A percentile compares a stretch with the other conserved stretches of the same genome.
These are phyloP conservation scores for Anhinga rufa DNA, from an alignment of 2,113 vertebrate species.

Conservation along the genomic window DNA sequence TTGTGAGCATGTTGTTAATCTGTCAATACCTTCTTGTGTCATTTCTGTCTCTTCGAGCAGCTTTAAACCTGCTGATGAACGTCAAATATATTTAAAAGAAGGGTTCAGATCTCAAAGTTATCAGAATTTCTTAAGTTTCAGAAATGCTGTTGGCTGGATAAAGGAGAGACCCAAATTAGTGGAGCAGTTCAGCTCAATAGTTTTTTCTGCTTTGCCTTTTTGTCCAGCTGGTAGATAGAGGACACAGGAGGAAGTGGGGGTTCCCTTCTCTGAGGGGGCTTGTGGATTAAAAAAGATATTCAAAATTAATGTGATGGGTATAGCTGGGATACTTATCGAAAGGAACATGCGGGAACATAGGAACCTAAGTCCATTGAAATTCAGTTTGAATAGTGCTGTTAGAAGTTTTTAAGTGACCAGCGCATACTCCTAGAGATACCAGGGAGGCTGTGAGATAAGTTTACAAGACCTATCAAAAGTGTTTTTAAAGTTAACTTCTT, in stretches of 20 bases:
- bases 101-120: not conserved
- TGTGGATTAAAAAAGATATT: not conserved
- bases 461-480: not conserved
- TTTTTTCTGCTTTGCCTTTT: no score
- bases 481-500: not conserved
- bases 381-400: not conserved
- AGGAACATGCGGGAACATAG: not conserved
- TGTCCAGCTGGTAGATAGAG: not conserved
- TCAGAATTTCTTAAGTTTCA: no score
- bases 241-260: not conserved
- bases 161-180: no score
- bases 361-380: not conserved
- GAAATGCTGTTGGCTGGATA: no score
- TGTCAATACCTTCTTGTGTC: not conserved
- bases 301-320: not conserved
- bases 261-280: not conserved
- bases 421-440: not conserved
- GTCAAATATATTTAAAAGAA: not conserved
- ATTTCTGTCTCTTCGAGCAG: not conserved
- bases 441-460: not conserved
- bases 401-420: not conserved
- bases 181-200: no score
- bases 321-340: not conserved
- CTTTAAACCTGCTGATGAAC: not conserved
- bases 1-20: not conserved